phyloP scores from a whole-genome alignment of 2,888 invertebrate genomes.

The Lasioglossum zephyrum region DNA sequence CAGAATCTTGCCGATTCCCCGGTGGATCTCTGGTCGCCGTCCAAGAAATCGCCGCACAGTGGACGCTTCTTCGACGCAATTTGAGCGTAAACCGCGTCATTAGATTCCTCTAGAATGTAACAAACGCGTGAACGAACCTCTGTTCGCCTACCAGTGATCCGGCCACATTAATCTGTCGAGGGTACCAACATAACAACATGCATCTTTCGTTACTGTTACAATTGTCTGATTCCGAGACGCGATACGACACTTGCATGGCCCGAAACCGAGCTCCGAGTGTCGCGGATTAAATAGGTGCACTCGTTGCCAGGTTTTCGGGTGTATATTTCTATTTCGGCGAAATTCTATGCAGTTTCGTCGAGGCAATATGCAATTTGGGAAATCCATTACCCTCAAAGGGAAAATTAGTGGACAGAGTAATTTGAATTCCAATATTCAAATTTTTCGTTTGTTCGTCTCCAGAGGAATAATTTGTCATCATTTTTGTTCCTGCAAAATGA shows the following conservation, averaged over 20 bases:
- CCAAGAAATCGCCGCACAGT: constrained; percentile 13
- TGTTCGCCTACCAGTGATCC: neutral
- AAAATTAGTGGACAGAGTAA: no score
- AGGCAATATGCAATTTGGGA: no score
- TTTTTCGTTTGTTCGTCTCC: neutral
- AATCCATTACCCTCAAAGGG: no score
- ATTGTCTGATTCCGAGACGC: neutral
- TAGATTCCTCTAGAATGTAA: constrained; percentile 4
- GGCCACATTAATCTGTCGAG: neutral
- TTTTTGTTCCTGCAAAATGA: no score
- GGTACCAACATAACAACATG: neutral
- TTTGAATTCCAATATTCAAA: neutral
- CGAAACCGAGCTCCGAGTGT: neutral
- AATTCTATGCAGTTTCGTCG: no score
- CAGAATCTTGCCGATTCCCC: neutral
- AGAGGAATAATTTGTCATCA: neutral
- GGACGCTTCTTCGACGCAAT: constrained; percentile 18
- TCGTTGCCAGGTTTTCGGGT: neutral
- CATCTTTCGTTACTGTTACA: neutral
- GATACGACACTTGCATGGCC: neutral
- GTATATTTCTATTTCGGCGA: neutral
- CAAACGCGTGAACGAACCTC: neutral
- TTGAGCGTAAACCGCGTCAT: constrained; percentile 15
- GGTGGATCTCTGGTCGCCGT: neutral
- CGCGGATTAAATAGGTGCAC: neutral